Conservation (phyloP, 2,797 vertebrate species). For the Triplophysa bombifrons region DNA sequence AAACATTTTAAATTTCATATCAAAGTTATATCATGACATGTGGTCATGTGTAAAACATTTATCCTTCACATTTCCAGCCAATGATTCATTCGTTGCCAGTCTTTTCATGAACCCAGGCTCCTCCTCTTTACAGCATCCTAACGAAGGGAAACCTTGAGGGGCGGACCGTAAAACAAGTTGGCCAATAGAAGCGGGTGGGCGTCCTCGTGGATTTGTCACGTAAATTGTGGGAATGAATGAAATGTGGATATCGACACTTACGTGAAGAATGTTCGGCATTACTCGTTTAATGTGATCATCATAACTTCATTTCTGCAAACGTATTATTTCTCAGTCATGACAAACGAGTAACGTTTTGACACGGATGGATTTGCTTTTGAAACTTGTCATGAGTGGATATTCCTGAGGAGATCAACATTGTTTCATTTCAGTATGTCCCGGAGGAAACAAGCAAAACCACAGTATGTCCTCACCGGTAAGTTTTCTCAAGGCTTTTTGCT, state of each 20-base stretch:
- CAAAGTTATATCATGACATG: neutral
- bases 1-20: no score
- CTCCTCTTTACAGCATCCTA: neutral
- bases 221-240: slow-evolving; percentile 19
- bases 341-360: neutral
- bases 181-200: slow-evolving; percentile 47
- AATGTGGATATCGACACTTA: neutral
- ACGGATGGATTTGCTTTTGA: neutral
- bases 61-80: slow-evolving; percentile 2
- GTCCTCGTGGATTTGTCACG: slow-evolving; percentile 36
- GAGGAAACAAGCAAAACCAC: slow-evolving; percentile 99
- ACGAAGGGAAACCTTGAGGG: slow-evolving; percentile 13
- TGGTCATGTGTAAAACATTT: slow-evolving; percentile 2
- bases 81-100: slow-evolving; percentile 39
- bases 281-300: no score
- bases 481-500: slow-evolving; percentile 86
- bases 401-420: neutral
- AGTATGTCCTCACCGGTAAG: slow-evolving; percentile 96
- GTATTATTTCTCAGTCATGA: slow-evolving; percentile 7
- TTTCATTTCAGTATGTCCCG: slow-evolving; percentile 91
- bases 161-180: neutral
- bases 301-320: slow-evolving; percentile 4
- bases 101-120: slow-evolving; percentile 20
- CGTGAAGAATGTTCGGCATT: slow-evolving; percentile 7
- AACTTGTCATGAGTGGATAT: neutral